phyloP scores from a whole-genome alignment of 2,888 invertebrate genomes.

The Leptodirus hochenwartii region DNA sequence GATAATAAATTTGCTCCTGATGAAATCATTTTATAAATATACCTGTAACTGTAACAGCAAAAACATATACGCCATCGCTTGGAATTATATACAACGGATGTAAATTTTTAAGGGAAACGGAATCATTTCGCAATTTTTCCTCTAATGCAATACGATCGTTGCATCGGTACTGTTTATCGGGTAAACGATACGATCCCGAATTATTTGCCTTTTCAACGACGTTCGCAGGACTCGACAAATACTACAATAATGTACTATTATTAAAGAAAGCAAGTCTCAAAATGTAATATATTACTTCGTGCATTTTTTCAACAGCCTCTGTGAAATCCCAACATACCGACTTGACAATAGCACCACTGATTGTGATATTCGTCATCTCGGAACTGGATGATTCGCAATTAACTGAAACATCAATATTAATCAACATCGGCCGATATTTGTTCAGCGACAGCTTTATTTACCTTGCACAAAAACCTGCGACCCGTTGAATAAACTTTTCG shows the following conservation, averaged over 20 bases:
- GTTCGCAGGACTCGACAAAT: constrained; percentile 13
- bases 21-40: constrained; percentile 28
- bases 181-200: constrained; percentile 11
- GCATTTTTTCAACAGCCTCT: constrained; percentile 19
- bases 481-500: constrained; percentile 49
- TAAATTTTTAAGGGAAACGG: constrained; percentile 15
- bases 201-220: constrained; percentile 11
- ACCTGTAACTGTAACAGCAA: constrained; percentile 30
- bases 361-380: constrained; percentile 25
- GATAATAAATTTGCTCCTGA: too few species aligned
- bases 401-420: constrained; percentile 20
- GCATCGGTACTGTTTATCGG: constrained; percentile 18
- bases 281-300: constrained; percentile 17
- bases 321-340: constrained; percentile 37
- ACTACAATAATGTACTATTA: constrained; percentile 7
- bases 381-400: constrained; percentile 29
- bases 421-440: constrained; percentile 3
- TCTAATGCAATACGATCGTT: constrained; percentile 23
- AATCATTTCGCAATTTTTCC: constrained; percentile 17
- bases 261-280: constrained; percentile 12
- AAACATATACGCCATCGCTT: constrained; percentile 55
- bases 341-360: constrained; percentile 35
- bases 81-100: constrained; percentile 36
- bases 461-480: constrained; percentile 51
- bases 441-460: constrained; percentile 26